Percentiles rank a stretch among this genome's conserved stretches.
phyloP scores from a whole-genome alignment of 2,113 vertebrate species.

The Scophthalmus maximus region DNA sequence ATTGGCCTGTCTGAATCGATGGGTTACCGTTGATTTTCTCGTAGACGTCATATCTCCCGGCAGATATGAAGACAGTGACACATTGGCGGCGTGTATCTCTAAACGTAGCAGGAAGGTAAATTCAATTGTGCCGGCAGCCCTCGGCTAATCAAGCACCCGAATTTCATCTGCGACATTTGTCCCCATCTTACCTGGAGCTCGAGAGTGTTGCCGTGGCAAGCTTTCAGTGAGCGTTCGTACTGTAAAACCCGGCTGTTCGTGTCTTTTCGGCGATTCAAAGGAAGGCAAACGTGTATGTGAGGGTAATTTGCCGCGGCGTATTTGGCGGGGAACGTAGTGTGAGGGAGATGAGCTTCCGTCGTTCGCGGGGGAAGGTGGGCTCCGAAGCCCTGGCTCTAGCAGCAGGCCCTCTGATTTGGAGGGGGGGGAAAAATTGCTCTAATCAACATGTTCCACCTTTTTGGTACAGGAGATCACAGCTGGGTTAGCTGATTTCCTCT shows the following conservation, averaged over 20 bases:
- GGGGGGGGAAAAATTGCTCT: constrained; percentile 38
- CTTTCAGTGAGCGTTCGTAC: constrained; percentile 24
- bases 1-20: not conserved
- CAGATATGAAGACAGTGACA: not conserved
- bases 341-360: not conserved
- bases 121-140: constrained; percentile 10
- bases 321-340: constrained; percentile 20
- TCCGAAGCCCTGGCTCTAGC: constrained; percentile 43
- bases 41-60: not conserved
- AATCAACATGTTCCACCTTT: constrained; percentile 43
- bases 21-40: not conserved
- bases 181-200: constrained; percentile 3
- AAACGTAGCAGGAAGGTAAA: constrained; percentile 19
- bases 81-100: constrained; percentile 1
- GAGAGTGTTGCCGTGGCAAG: constrained; percentile 26
- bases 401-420: constrained; percentile 46
- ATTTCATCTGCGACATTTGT: constrained; percentile 7
- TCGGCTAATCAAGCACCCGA: constrained; percentile 14
- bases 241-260: constrained; percentile 55
- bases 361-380: constrained; percentile 45
- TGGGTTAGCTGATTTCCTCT: constrained; percentile 41
- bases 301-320: constrained; percentile 53
- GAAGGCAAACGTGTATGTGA: constrained; percentile 41
- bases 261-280: constrained; percentile 56
- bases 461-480: constrained; percentile 45